These are phyloP conservation scores for Epinotia demarniana DNA, from an alignment of 2,888 invertebrate genomes.

Conservation along the genomic window DNA sequence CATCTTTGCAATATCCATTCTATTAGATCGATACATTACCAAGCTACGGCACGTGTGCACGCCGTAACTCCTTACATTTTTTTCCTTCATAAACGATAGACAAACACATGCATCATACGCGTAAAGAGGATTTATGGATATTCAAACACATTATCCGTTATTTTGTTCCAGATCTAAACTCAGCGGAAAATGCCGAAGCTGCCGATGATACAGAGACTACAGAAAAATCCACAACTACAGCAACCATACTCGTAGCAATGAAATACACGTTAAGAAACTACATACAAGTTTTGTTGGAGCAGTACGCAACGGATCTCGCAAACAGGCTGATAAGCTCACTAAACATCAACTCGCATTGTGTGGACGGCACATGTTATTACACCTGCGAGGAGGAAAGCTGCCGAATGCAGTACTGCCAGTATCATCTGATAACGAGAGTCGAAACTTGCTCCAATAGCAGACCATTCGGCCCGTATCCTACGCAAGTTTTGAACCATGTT, in stretches of 20 bases:
- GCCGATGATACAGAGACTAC: slow-evolving; percentile 51
- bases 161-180: slow-evolving; percentile 54
- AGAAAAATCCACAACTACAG: slow-evolving; percentile 42
- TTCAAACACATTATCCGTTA: neutral
- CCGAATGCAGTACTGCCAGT: slow-evolving; percentile 60
- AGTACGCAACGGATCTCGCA: slow-evolving; percentile 60
- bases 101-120: too few relatives aligned
- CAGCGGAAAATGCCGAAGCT: slow-evolving; percentile 40
- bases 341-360: slow-evolving; percentile 61
- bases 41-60: too few relatives aligned
- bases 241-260: slow-evolving; percentile 50
- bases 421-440: slow-evolving; percentile 59
- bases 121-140: too few relatives aligned
- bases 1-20: too few relatives aligned
- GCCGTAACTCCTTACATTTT: too few relatives aligned
- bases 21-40: too few relatives aligned
- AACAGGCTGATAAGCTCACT: slow-evolving; percentile 60
- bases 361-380: slow-evolving; percentile 65
- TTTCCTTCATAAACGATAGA: too few relatives aligned
- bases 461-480: slow-evolving; percentile 46
- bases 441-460: slow-evolving; percentile 56
- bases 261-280: slow-evolving; percentile 55
- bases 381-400: slow-evolving; percentile 59
- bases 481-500: slow-evolving; percentile 44
- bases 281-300: slow-evolving; percentile 56